These are phyloP conservation scores for Coptotermes formosanus DNA, from an alignment of 1,140 invertebrate genomes.

Conservation along the genomic window DNA sequence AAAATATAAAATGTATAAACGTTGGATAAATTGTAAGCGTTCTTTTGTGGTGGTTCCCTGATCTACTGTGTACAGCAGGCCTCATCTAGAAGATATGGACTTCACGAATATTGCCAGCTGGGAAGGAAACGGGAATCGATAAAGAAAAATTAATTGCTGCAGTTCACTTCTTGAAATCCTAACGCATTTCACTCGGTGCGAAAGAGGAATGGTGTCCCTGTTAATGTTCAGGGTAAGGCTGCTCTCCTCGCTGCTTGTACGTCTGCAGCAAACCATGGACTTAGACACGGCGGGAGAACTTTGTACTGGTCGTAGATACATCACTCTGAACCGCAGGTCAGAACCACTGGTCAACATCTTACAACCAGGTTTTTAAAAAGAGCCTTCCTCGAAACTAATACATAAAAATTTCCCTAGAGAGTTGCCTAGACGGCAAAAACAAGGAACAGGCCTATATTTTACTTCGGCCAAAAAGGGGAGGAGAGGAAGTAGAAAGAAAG, in stretches of 20 bases:
- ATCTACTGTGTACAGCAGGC: too few relatives aligned
- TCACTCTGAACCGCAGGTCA: neutral
- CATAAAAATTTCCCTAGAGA: neutral
- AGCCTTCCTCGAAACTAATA: constrained; percentile 16
- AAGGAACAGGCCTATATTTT: neutral
- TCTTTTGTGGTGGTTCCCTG: too few relatives aligned
- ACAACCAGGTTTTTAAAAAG: neutral
- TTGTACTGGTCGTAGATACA: neutral
- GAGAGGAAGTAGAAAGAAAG: neutral
- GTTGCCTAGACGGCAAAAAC: constrained; percentile 8
- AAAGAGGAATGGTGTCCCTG: neutral
- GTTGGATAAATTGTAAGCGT: too few relatives aligned
- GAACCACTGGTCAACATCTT: neutral
- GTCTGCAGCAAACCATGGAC: neutral
- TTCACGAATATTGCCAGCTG: too few relatives aligned
- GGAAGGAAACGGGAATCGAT: too few relatives aligned
- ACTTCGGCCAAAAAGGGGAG: neutral
- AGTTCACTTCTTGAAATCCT: neutral
- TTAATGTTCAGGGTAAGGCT: neutral
- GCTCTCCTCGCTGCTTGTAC: too few relatives aligned
- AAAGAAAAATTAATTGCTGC: neutral
- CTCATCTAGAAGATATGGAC: too few relatives aligned
- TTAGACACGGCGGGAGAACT: neutral
- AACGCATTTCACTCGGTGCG: neutral
- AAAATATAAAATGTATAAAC: too few relatives aligned